Base-by-base conservation (phyloP, 2,797 vertebrate species). In the Calcarius lapponicus region DNA sequence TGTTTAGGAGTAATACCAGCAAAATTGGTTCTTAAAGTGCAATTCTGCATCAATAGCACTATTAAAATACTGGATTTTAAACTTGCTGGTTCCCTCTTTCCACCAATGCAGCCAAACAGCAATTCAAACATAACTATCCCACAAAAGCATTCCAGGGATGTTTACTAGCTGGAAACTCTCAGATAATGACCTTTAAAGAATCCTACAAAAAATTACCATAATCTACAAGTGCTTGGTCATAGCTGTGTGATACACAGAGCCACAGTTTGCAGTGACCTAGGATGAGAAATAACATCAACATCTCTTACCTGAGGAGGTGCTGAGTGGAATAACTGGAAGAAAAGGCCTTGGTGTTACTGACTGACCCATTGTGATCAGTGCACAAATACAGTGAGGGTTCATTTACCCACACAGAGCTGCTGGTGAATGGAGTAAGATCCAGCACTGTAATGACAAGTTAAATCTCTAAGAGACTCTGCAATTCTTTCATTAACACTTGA, bases 361-460 rank as follows among this genome's bases (percentile, higher is more conserved):
- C 29, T 42, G 42, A 36, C 53, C n/a, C 17, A 2, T 0, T 28
- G 18, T 5, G 25, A 13, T 17, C 34, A n/a, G 19, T 29, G 13
- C 1, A 13, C 1, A 43, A 25, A 38, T 2, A 24, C 20, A 25
- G 1, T 1, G 38, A 69, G 42, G 42, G 15, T 17, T 71, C 2
- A 74, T 81, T 45, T 22, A 45, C 34, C 24, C 16, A 3, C 9
- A 36, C 1, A 1, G 18, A 29, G 40, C 50, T 53, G 58, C 73
- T 36, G 64, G 11, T n/a, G 50, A 32, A 12, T 13, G 18, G 40
- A 36, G 6, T 2, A 65, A 40, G 15, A 42, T 10, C 19, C 31
- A 85, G 54, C 54, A 17, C 42, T 18, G 17, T 6, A 13, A 21
- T 0, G 1, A 24, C 15, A 54, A 54, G 8, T 21, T 51, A 48